Evolutionary conservation across 1,140 invertebrate species (phyloP), one percentile per base, ranked within the genome.

Genomic region (Cheumatopsyche charites): DNA sequence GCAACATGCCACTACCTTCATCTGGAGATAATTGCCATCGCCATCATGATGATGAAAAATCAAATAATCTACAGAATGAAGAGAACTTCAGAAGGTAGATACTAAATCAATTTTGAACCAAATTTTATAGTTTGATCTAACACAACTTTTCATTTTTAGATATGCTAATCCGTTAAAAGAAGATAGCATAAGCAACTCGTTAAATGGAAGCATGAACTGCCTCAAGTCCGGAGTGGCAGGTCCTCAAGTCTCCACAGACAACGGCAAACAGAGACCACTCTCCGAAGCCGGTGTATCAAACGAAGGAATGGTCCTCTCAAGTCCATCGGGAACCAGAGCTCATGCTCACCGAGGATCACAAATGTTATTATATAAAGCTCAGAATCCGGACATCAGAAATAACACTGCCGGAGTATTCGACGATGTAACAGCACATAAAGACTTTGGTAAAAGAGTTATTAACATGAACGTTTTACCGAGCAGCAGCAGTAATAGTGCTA

Each of bases 41-140:
- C 12, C 88, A 90, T 78, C 89, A 91, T 73, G 90, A 92, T 76
- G 91, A 94, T 79, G 92, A 94, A 77, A 94, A 94, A 78, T 92
- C 91, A 0, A 94, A 94, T 78, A 95, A 95, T 79, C 82, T 94
- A 47, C 93, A 95, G 79, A 95, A 95, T 80, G 93, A 95, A 79
- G 93, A 96, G 80, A 95, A 95, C 77, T 83, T 95, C 21, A 86
- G 93, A 42, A 81, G 89, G 86, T 85, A 19, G 15, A 70, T 21
- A 23, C 13, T 49, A 70, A 26, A 26, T 61, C n/a, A 58, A 42
- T 17, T 43, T n/a, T 4, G 12, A 19, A 42, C n/a, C 17, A 15
- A 55, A 55, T 36, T 5, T 29, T 41, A 67, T 55, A n/a, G 21
- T 25, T 42, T 66, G 45, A 66, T 19, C 13, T 12, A 47, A 67